Evolutionary conservation across 2,888 invertebrate species (phyloP), one percentile per base, ranked within the genome.

Genomic region (Epinotia brunnichana): DNA sequence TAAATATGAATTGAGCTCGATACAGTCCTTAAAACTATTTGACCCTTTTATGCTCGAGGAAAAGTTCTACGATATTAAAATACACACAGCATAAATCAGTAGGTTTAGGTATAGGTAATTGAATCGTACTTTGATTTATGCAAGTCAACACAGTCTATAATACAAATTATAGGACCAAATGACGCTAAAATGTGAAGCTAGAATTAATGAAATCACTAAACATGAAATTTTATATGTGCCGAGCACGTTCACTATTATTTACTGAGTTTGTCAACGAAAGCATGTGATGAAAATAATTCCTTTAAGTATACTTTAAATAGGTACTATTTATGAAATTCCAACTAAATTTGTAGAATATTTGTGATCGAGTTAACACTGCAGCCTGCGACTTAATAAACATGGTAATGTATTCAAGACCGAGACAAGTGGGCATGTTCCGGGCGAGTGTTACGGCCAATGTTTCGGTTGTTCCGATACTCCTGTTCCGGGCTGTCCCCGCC

Each of bases 361-460:
- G 35, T n/a, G 29, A 61, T 60, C 48, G 24, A 53, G 61, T 59
- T 64, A 35, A 61, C 56, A 51, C 44, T 51, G 56, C 51, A 41
- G 39, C 62, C 63, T 68, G 62, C 29, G 48, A 68, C 35, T 73
- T 69, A 51, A 73, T 69, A 69, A 69, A 69, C 63, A 73, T 73
- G 73, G 68, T 51, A 73, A 73, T 73, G 57, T 63, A 73, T 73
- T 68, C 73, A 68, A 62, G 68, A 48, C 72, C 48, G 67, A 48
- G 67, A 56, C 68, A 72, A 72, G 67, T 72, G 68, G 61, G 54
- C 48, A 17, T 68, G 72, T 72, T 72, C 67, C 62, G 67, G 51
- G 56, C 39, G 68, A 73, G 68, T 69, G 68, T 59, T 57, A 59
- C 73, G 63, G 51, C 68, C 61, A 41, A 70, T 66, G 71, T 67